These are phyloP conservation scores for Ahaetulla prasina DNA, from an alignment of 2,113 vertebrate genomes.

Conservation along the genomic window DNA sequence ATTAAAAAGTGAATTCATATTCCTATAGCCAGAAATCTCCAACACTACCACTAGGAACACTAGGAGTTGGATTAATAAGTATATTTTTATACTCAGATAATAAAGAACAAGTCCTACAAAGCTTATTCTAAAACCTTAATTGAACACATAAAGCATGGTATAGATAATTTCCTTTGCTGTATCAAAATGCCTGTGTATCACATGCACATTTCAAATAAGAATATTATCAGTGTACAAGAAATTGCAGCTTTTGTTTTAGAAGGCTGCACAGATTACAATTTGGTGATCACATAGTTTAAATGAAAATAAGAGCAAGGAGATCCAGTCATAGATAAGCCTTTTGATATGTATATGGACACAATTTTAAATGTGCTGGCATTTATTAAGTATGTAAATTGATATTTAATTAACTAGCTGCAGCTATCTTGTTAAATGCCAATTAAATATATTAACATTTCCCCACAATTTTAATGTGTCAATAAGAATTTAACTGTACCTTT, in stretches of 20 bases:
- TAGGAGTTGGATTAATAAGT: background rate
- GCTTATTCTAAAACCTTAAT: background rate
- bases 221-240: background rate
- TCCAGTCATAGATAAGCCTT: constrained; percentile 18
- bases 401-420: constrained; percentile 62
- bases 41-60: background rate
- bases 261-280: background rate
- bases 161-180: background rate
- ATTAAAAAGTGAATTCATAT: background rate
- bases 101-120: background rate
- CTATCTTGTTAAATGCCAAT: constrained; percentile 67
- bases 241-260: background rate
- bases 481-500: constrained; percentile 66
- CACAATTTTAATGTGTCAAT: constrained; percentile 61
- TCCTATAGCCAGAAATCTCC: background rate
- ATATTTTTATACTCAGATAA: background rate
- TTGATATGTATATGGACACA: constrained; percentile 39
- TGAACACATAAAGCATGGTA: background rate
- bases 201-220: background rate
- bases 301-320: background rate
- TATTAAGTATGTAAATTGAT: constrained; percentile 60
- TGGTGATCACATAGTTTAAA: background rate
- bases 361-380: constrained; percentile 59
- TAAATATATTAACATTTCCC: constrained; percentile 62
- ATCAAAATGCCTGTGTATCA: background rate